Base-by-base conservation (phyloP, 2,113 vertebrate species). In the Paratilapia polleni region DNA sequence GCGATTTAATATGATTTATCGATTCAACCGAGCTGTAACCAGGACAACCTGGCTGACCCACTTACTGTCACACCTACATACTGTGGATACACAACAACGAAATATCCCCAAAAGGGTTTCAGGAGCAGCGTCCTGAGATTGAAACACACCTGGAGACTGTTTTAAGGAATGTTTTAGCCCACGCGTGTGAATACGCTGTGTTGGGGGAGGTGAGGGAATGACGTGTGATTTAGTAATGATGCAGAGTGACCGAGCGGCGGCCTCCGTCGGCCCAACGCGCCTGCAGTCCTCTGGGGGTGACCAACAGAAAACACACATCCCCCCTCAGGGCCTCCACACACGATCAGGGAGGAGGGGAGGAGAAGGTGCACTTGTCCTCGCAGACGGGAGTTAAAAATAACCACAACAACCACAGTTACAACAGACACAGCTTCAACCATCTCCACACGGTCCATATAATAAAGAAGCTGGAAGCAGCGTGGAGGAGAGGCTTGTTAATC, bases 351-450 rank as follows among this genome's bases (percentile, higher is more conserved):
- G 68, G 11, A 24, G 36, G 49, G 19, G 36, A 86, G 61, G 74
- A 89, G 80, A 86, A 80, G 87, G 89, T 52, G 79, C 82, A 80
- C 38, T 82, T 28, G 58, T 84, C 87, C 85, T 82, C 9, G 57
- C 43, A 82, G 86, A 84, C 54, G 60, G 66, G 66, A 86, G 89
- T 85, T 93, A 93, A 92, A 95, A 94, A 94, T 94, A 94, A 84
- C 91, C 60, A 83, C 41, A 77, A 79, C 43, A 78, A 31, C 79
- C 31, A 75, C 75, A 78, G 28, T 61, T 38, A 80, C 70, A 43
- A 62, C 64, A 83, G 77, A 77, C 81, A 78, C 59, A 68, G 13
- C 64, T 26, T 38, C 74, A 78, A 14, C n/a, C 79, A 36, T 34
- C 74, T 38, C 49, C 41, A 68, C 54, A 34, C n/a, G 28, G 57